Base-by-base conservation (phyloP, 1,140 invertebrate genomes). In the Chymomyza costata region DNA sequence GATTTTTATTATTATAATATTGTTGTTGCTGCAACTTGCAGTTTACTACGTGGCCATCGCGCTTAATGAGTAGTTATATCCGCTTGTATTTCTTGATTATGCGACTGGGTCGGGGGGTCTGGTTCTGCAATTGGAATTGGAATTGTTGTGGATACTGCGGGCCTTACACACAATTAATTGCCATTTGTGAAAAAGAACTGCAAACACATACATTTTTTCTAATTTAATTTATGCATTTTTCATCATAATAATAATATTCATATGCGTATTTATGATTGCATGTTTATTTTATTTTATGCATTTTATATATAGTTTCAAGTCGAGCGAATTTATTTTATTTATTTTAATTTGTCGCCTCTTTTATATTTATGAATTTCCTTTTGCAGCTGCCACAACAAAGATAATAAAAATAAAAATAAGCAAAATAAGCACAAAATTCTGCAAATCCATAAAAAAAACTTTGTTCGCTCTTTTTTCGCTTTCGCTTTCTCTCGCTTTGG, bases 21-120 rank as follows among this genome's bases (percentile, higher is more conserved):
- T 49, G 54, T 65, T 56, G 53, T 28, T 56, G 71, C 63, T 50
- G 32, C 32, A 14, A 48, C 57, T 58, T 70, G 67, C 66, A 64
- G 62, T 63, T 78, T 48, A 57, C 52, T 73, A 80, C 73, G 74
- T 80, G 73, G 73, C 60, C 74, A 80, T 68, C 64, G 50, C 52
- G 60, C 68, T 68, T 80, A 80, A 80, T 80, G 73, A 80, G 73
- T 73, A 80, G 74, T 80, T 80, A 80, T 80, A 81, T 80, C 73
- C 73, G 67, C 40, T 56, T 73, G 49, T 80, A 80, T 80, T 68
- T 80, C 73, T 73, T 73, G 73, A 80, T 80, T 66, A 80, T 47
- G 6, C 16, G 60, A 39, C 48, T n/a, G 48, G 66, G 44, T 67
- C 74, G 74, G 71, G 74, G 38, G 39, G 32, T 34, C 51, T 58